Evolutionary conservation across 2,888 invertebrate genomes (phyloP), one percentile per base, ranked within the genome.

Genomic region (Griposia aprilina): DNA sequence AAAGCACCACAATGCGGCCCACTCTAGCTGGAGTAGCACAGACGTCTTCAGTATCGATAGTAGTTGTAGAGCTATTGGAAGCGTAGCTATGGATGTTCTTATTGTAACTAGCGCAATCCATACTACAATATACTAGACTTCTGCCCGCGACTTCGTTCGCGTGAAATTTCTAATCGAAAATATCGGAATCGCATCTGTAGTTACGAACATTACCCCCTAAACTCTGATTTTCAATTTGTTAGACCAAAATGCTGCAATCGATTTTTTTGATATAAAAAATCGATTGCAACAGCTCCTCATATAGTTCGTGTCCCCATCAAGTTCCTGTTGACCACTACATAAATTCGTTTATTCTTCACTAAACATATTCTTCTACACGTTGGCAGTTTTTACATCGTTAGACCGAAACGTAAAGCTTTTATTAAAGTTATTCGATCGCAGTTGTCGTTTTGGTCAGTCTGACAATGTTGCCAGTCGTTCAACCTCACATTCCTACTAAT

Each of bases 31-130:
- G 72, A 72, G 80, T 52, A 30, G 67, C 60, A 1, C 41, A 52
- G 78, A 23, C 66, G 59, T 73, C 79, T 79, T 80, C 52, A 80
- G 36, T 55, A 79, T 80, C 79, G 66, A 80, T 73, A 73, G 17
- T 62, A 52, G 60, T 41, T 45, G 36, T 60, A 17, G 20, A 76
- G 76, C 23, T 76, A 75, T 76, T 76, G 76, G 60, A 15, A 76
- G 52, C 17, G 23, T 23, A 23, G 60, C 26, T 17, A 4, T n/a
- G 2, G 69, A 17, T 36, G 20, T n/a, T 72, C 17, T 11, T 23
- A 11, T 63, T 63, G 20, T 30, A 69, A 20, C 57, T n/a, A 36
- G n/a, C 7, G 55, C 57, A 17, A 45, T 41, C 15, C 41, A 11
- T 30, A 48, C 26, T 50, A 7, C 17, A 20, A 11, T 11, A 11